A percentile compares a stretch with the other conserved stretches of the same genome.
These are phyloP conservation scores for Drosophila mercatorum DNA, from an alignment of 2,888 invertebrate genomes.

Conservation along the genomic window DNA sequence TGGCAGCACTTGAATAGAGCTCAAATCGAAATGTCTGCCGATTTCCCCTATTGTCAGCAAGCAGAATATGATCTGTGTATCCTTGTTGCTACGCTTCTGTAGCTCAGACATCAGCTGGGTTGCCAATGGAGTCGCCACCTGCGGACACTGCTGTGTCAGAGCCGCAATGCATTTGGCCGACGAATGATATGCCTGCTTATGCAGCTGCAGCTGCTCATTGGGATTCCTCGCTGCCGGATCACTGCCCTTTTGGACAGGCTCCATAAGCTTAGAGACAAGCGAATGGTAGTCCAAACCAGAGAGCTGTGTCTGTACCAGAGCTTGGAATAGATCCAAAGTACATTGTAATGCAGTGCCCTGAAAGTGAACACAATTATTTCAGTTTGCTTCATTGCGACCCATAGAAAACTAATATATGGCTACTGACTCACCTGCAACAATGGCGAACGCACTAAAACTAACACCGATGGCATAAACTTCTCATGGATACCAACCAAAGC, in stretches of 20 bases:
- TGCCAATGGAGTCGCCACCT: conserved; percentile 89
- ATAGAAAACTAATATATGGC: background rate
- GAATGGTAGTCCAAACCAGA: conserved; percentile 93
- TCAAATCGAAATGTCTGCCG: conserved; percentile 95
- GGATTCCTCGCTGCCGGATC: conserved; percentile 76
- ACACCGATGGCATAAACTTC: conserved; percentile 93
- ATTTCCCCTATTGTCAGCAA: conserved; percentile 98
- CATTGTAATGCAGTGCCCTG: conserved; percentile 95
- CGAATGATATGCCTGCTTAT: conserved; percentile 95
- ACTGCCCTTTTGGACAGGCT: conserved; percentile 86
- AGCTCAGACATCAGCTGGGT: conserved; percentile 90
- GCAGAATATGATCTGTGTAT: conserved; percentile 95
- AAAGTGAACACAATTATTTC: background rate
- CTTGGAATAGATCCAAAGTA: conserved; percentile 96
- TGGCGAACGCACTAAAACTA: conserved; percentile 94
- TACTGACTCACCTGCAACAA: conserved; percentile 86
- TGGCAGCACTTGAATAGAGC: conserved; percentile 90
- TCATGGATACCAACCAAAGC: conserved; percentile 90
- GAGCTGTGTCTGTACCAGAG: conserved; percentile 93
- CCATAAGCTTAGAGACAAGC: conserved; percentile 90
- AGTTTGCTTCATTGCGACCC: background rate
- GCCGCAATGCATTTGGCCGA: conserved; percentile 98
- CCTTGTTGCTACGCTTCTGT: conserved; percentile 87
- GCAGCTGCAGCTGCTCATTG: conserved; percentile 87
- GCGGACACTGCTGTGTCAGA: conserved; percentile 91